Percentiles rank a stretch among this genome's conserved stretches.
Conservation (phyloP, 2,888 invertebrate genomes). For the Diplolepis rosae region DNA sequence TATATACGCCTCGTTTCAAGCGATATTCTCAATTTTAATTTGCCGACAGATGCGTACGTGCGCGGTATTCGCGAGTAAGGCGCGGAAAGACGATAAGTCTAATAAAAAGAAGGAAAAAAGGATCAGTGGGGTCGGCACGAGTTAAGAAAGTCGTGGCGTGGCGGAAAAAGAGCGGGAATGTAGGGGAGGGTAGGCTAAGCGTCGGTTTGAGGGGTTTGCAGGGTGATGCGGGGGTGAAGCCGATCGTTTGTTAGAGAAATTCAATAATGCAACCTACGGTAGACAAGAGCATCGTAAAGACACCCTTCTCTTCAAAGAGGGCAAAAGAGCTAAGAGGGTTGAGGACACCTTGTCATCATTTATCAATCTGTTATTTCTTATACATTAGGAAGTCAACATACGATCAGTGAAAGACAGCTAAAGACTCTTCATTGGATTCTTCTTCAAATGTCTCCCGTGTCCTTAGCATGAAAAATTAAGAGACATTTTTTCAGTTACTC, state of each 20-base stretch:
- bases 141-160: slow-evolving; percentile 34
- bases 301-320: slow-evolving; percentile 39
- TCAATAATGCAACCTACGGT: slow-evolving; percentile 61
- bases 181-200: slow-evolving; percentile 37
- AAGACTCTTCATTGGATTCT: background rate
- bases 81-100: slow-evolving; percentile 33
- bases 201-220: background rate
- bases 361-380: slow-evolving; percentile 25
- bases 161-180: slow-evolving; percentile 38
- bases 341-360: slow-evolving; percentile 16
- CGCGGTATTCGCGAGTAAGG: slow-evolving; percentile 49
- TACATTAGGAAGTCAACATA: background rate
- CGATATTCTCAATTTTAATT: slow-evolving; percentile 59
- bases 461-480: background rate
- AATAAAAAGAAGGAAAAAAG: slow-evolving; percentile 39
- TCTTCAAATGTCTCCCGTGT: background rate
- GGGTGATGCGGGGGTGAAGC: slow-evolving; percentile 42
- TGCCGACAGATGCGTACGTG: slow-evolving; percentile 58
- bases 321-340: background rate
- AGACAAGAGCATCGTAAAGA: slow-evolving; percentile 54
- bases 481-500: background rate
- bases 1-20: slow-evolving; percentile 14
- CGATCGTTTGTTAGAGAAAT: slow-evolving; percentile 65
- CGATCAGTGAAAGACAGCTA: background rate
- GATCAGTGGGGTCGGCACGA: slow-evolving; percentile 40